Conservation (phyloP, 2,888 invertebrate species). For the Limulus polyphemus region DNA sequence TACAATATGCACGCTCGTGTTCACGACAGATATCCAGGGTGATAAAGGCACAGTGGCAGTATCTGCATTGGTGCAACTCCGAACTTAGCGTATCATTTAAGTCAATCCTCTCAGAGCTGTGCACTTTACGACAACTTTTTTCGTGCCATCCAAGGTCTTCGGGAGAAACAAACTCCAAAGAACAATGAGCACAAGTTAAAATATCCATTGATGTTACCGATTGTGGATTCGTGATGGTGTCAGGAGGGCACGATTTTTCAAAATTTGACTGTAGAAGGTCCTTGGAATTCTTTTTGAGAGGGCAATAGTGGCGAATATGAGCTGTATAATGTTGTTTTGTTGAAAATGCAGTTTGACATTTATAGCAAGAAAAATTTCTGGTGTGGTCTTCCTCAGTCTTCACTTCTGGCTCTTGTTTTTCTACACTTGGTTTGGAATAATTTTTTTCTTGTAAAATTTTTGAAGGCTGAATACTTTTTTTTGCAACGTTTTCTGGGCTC, state of each 20-base stretch:
- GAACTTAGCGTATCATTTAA: background rate
- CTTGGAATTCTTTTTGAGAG: background rate
- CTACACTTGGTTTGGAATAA: too few species aligned
- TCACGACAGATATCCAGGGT: too few species aligned
- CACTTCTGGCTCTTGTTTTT: background rate
- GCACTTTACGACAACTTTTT: background rate
- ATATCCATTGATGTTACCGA: background rate
- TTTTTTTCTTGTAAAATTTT: too few species aligned
- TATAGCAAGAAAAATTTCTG: background rate
- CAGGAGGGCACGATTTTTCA: background rate
- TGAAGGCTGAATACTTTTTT: background rate
- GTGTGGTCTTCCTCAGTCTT: background rate
- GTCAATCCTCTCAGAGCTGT: background rate
- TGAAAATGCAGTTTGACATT: background rate
- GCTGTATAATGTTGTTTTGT: background rate
- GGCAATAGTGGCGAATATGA: background rate
- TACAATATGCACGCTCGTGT: too few species aligned
- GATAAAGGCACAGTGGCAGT: background rate
- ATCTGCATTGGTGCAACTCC: background rate
- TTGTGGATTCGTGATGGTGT: background rate
- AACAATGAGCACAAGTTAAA: background rate
- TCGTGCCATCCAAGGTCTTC: constrained; percentile 1
- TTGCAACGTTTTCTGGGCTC: background rate
- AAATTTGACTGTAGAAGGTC: too few species aligned
- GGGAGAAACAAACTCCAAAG: background rate